Percentiles rank a stretch among this genome's conserved stretches.
Evolutionary conservation across 2,888 invertebrate species (phyloP).

Genomic region (Darwinula stevensoni): DNA sequence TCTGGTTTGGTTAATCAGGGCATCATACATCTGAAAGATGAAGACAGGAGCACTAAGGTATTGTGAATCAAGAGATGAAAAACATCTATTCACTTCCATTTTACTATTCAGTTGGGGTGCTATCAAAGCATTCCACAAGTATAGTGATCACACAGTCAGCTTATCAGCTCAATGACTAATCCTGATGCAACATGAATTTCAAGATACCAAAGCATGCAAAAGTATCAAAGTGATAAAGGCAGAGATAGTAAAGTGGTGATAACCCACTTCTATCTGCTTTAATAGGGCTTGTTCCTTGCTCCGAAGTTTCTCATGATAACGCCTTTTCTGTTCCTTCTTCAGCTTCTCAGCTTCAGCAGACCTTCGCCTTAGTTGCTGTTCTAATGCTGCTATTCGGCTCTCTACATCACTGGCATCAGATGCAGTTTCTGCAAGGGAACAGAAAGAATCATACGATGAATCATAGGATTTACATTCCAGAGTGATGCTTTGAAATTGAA

Average conservation of each 20-base stretch:
- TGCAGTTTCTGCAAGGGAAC: slow-evolving; percentile 19
- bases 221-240: slow-evolving; percentile 4
- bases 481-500: too few relatives aligned
- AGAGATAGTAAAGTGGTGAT: slow-evolving; percentile 4
- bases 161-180: too few relatives aligned
- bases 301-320: slow-evolving; percentile 18
- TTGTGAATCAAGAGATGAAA: slow-evolving; percentile 13
- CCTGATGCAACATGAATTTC: too few relatives aligned
- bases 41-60: too few relatives aligned
- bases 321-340: slow-evolving; percentile 18
- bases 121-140: too few relatives aligned
- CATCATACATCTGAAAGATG: too few relatives aligned
- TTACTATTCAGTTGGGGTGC: too few relatives aligned
- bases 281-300: slow-evolving; percentile 20
- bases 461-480: too few relatives aligned
- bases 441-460: slow-evolving; percentile 5
- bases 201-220: too few relatives aligned
- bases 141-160: too few relatives aligned
- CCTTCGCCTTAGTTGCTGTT: slow-evolving; percentile 19
- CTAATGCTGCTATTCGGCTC: slow-evolving; percentile 19
- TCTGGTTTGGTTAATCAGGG: slow-evolving; percentile 14
- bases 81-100: too few relatives aligned
- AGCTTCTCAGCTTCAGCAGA: slow-evolving; percentile 20
- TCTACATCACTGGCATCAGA: slow-evolving; percentile 23
- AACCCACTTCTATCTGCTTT: slow-evolving; percentile 20